These are phyloP conservation scores for Mythimna loreyi DNA, from an alignment of 2,888 invertebrate species.

Conservation along the genomic window DNA sequence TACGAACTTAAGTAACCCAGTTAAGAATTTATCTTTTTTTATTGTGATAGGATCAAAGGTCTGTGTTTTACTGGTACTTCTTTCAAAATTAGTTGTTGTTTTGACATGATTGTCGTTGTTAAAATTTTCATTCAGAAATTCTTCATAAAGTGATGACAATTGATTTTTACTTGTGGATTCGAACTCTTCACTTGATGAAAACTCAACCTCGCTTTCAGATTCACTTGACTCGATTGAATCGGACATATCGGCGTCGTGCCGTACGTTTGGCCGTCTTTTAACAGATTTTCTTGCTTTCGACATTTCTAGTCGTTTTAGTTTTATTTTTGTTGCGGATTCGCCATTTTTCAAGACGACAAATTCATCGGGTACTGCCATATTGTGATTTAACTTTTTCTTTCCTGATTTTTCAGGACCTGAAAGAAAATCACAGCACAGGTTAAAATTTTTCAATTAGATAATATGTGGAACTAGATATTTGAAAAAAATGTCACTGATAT, in stretches of 20 bases:
- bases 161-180: not conserved
- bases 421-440: not conserved
- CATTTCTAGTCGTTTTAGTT: not conserved
- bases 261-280: not conserved
- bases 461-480: not conserved
- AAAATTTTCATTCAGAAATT: not conserved
- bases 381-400: not conserved
- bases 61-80: not conserved
- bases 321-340: not conserved
- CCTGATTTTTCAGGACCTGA: not conserved
- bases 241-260: too few relatives aligned
- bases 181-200: not conserved
- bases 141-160: not conserved
- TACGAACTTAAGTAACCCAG: not conserved
- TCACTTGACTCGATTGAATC: not conserved
- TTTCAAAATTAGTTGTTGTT: not conserved
- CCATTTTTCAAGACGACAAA: not conserved
- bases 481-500: not conserved
- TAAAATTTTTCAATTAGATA: not conserved
- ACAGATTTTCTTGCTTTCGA: not conserved
- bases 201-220: not conserved
- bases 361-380: not conserved
- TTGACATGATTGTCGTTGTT: not conserved
- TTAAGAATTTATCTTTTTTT: not conserved
- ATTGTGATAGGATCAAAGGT: not conserved